Percentiles rank a stretch among this genome's conserved stretches.
phyloP scores from a whole-genome alignment of 2,797 vertebrate species.

The Chloroceryle amazona region DNA sequence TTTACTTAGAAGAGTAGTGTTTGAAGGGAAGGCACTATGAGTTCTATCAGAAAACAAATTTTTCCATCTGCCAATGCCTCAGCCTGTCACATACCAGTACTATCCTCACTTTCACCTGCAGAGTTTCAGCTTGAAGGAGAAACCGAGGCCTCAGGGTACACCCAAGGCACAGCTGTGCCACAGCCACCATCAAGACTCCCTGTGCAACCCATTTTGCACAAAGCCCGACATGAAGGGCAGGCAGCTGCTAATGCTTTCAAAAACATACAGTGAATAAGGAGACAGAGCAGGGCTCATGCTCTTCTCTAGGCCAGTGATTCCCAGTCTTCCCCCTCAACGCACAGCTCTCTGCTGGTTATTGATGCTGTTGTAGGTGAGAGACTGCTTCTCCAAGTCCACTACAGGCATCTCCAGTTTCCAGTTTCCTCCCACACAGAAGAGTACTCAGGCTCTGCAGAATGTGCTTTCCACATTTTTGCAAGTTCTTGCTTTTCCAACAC shows the following conservation, averaged over 20 bases:
- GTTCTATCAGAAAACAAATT: conserved; percentile 60
- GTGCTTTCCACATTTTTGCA: neutral
- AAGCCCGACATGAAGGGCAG: conserved; percentile 31
- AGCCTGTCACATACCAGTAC: conserved; percentile 6
- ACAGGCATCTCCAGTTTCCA: conserved; percentile 27
- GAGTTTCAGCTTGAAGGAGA: conserved; percentile 9
- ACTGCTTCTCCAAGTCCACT: conserved; percentile 35
- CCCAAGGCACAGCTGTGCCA: neutral
- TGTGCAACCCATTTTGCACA: neutral
- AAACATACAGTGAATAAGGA: neutral
- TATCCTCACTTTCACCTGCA: conserved; percentile 36
- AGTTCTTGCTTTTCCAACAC: conserved; percentile 50
- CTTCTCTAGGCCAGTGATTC: neutral
- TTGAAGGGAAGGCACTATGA: conserved; percentile 68
- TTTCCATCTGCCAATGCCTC: conserved; percentile 48
- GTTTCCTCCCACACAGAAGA: neutral
- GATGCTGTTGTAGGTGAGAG: conserved; percentile 1
- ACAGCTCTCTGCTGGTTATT: conserved; percentile 54
- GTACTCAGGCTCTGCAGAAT: conserved; percentile 6
- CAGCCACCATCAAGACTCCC: neutral
- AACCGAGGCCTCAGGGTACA: neutral
- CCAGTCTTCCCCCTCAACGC: conserved; percentile 49
- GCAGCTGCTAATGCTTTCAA: conserved; percentile 33
- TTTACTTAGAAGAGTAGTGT: conserved; percentile 57
- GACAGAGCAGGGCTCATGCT: conserved; percentile 13